Evolutionary conservation across 2,113 vertebrate genomes (phyloP), one percentile per base, ranked within the genome.

Genomic region (Heterotis niloticus): DNA sequence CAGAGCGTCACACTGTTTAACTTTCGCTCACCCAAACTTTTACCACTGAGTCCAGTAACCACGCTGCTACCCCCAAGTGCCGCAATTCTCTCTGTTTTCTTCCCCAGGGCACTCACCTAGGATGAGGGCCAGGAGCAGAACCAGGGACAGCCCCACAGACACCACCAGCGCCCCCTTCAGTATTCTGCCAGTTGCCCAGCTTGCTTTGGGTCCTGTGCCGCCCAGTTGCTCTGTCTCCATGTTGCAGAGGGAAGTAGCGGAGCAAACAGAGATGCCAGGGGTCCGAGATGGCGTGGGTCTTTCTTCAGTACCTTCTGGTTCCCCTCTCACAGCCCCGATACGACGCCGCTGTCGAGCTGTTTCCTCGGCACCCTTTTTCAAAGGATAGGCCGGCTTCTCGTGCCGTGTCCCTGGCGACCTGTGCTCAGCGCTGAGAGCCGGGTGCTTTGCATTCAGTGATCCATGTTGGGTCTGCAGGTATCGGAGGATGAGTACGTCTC

Each of bases 191-290:
- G 82, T 77, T 10, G 54, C 62, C 84, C 81, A 91, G 72, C 81
- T 68, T 10, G 82, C 44, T 44, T 80, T 83, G 0, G 87, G 82
- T 66, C 64, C 85, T 44, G 80, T 56, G 13, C 80, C 85, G 70
- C 77, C 88, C 69, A 87, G 88, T 0, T 84, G 26, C 66, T 94
- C 93, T 82, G 84, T 86, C 88, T 95, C 93, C 93, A 95, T 95
- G 76, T 10, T 82, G 68, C 7, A 9, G 12, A 65, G 18, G 29
- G 34, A 56, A n/a, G 17, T n/a, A 23, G 51, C 23, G n/a, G n/a
- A n/a, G 44, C 51, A 57, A 52, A 44, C 20, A 7, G 44, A 52
- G 5, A 28, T 57, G 52, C 23, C 16, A 4, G 1, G 70, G 51
- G 51, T 44, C 24, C 13, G n/a, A 34, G 10, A 56, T 56, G 51